These are phyloP conservation scores for Pammene fasciana DNA, from an alignment of 2,888 invertebrate genomes.

Conservation along the genomic window DNA sequence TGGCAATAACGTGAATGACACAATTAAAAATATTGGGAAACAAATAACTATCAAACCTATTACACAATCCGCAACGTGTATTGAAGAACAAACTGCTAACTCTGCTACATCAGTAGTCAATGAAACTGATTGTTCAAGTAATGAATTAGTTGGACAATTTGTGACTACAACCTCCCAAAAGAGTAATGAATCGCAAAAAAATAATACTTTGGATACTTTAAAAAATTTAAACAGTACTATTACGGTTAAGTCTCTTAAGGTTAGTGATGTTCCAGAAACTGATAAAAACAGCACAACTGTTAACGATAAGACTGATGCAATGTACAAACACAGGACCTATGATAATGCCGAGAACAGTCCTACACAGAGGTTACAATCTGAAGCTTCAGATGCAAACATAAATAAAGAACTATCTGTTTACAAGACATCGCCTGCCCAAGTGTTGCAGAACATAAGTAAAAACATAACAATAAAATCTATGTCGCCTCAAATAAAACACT, in stretches of 20 bases:
- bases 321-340: background rate
- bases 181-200: background rate
- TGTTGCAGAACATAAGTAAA: conserved; percentile 8
- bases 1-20: conserved; percentile 51
- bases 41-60: conserved; percentile 66
- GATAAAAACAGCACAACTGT: conserved; percentile 13
- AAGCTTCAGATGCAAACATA: conserved; percentile 1
- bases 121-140: conserved; percentile 8
- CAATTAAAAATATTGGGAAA: conserved; percentile 65
- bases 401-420: conserved; percentile 8
- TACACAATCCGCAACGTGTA: conserved; percentile 46
- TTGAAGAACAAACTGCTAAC: conserved; percentile 33
- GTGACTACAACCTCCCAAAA: background rate
- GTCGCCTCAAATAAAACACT: conserved; percentile 37
- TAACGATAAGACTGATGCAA: conserved; percentile 21
- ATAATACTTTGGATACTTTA: conserved; percentile 34
- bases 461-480: conserved; percentile 58
- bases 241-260: conserved; percentile 35
- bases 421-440: conserved; percentile 16
- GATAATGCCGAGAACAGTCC: conserved; percentile 6
- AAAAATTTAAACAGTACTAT: conserved; percentile 40
- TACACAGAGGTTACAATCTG: background rate
- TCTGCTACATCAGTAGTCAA: conserved; percentile 36
- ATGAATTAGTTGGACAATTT: background rate
- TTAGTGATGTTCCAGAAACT: conserved; percentile 21